phyloP scores from a whole-genome alignment of 2,888 invertebrate species.

The Reticulitermes lucifugus region DNA sequence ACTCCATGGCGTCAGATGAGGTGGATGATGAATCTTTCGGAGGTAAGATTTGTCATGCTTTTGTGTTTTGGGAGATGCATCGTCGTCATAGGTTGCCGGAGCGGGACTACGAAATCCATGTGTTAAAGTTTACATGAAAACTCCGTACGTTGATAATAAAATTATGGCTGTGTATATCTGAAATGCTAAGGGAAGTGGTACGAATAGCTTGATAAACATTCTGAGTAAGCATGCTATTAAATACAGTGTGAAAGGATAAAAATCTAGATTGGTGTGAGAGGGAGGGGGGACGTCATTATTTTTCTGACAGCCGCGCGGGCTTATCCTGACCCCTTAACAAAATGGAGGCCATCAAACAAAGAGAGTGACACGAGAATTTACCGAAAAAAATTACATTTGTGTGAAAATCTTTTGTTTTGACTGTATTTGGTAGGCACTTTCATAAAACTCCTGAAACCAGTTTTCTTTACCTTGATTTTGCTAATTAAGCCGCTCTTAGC shows the following conservation, averaged over 20 bases:
- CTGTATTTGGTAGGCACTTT: not conserved
- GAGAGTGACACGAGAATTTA: slow-evolving; percentile 75
- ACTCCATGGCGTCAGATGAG: slow-evolving; percentile 84
- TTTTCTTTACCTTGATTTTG: not conserved
- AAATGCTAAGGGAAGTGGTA: not conserved
- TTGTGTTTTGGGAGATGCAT: slow-evolving; percentile 57
- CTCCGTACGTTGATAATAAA: slow-evolving; percentile 19
- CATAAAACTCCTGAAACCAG: not conserved
- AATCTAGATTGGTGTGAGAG: slow-evolving; percentile 58
- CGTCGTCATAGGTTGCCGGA: slow-evolving; percentile 56
- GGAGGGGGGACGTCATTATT: slow-evolving; percentile 65
- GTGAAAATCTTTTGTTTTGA: not conserved
- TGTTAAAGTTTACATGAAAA: slow-evolving; percentile 54
- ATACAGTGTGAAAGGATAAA: slow-evolving; percentile 46
- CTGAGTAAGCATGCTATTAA: slow-evolving; percentile 16
- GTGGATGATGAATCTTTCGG: slow-evolving; percentile 88
- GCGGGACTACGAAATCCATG: slow-evolving; percentile 58
- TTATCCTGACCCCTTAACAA: slow-evolving; percentile 81
- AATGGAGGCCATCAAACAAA: slow-evolving; percentile 83
- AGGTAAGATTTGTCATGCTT: slow-evolving; percentile 73
- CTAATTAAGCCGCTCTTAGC: slow-evolving; percentile 2
- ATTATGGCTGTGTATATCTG: too few relatives aligned
- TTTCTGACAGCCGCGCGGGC: slow-evolving; percentile 71
- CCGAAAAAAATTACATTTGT: slow-evolving; percentile 43
- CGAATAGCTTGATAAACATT: not conserved